Conservation (phyloP, 2,888 invertebrate species). For the Scaptomyza polygonia region DNA sequence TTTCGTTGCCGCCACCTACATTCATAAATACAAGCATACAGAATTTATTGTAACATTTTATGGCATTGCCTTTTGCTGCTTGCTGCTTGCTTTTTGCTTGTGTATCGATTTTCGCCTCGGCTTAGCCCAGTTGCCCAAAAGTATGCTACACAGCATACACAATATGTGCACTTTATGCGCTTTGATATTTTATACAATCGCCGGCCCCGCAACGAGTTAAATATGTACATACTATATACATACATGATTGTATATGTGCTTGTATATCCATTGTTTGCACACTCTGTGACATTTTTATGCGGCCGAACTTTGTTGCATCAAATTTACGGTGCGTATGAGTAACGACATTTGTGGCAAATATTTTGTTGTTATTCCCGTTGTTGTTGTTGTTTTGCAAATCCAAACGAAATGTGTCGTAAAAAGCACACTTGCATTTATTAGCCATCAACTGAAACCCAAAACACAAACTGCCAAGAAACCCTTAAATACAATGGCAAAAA, state of each 20-base stretch:
- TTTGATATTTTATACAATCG: slow-evolving; percentile 69
- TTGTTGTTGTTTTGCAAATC: slow-evolving; percentile 44
- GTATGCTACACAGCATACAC: slow-evolving; percentile 51
- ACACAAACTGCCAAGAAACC: slow-evolving; percentile 24
- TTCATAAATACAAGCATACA: neutral
- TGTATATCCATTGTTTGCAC: slow-evolving; percentile 73
- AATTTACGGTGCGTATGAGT: slow-evolving; percentile 80
- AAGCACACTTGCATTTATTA: slow-evolving; percentile 79
- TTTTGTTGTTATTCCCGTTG: slow-evolving; percentile 47
- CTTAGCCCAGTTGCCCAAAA: slow-evolving; percentile 45
- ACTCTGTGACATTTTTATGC: slow-evolving; percentile 75
- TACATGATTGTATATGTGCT: slow-evolving; percentile 27
- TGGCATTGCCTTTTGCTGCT: slow-evolving; percentile 27
- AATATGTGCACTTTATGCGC: slow-evolving; percentile 75
- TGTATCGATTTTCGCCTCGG: slow-evolving; percentile 57
- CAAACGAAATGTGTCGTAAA: slow-evolving; percentile 69
- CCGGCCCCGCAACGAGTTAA: slow-evolving; percentile 55
- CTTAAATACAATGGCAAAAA: slow-evolving; percentile 12
- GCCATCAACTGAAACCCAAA: slow-evolving; percentile 51
- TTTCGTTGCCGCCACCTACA: slow-evolving; percentile 21
- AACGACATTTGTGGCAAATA: slow-evolving; percentile 75
- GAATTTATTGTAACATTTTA: slow-evolving; percentile 45
- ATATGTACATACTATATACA: slow-evolving; percentile 4
- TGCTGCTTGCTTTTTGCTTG: slow-evolving; percentile 13
- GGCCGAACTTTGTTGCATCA: slow-evolving; percentile 77